phyloP scores from a whole-genome alignment of 2,888 invertebrate species.

The Panorpa germanica region DNA sequence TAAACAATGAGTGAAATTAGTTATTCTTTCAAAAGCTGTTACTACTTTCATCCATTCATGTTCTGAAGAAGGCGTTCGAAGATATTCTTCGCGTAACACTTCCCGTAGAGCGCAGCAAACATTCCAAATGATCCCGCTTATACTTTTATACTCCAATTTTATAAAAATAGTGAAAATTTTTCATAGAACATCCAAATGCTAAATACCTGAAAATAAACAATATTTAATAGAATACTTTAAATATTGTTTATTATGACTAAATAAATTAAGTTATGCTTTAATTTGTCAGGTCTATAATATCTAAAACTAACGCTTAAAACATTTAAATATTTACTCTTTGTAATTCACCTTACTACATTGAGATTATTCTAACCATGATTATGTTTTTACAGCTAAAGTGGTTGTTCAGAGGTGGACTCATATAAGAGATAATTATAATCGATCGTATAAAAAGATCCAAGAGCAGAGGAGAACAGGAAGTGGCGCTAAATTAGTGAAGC shows the following conservation, averaged over 20 bases:
- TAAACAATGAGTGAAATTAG: constrained; percentile 14
- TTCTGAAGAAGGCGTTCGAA: no score
- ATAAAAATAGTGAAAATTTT: constrained; percentile 15
- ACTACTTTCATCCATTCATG: constrained; percentile 13
- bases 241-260: no score
- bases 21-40: constrained; percentile 14
- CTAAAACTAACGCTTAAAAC: no score
- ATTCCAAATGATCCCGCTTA: constrained; percentile 14
- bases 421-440: constrained; percentile 16
- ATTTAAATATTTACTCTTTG: no score
- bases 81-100: constrained; percentile 13
- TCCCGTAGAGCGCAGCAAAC: constrained; percentile 14
- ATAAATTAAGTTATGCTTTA: no score
- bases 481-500: constrained; percentile 14
- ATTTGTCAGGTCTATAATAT: no score
- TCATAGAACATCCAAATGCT: constrained; percentile 14
- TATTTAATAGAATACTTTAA: no score
- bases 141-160: constrained; percentile 15
- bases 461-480: constrained; percentile 13
- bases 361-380: constrained; percentile 10
- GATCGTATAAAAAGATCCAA: constrained; percentile 15
- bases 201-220: no score
- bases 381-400: constrained; percentile 11
- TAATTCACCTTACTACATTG: constrained; percentile 13
- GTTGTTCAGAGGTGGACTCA: constrained; percentile 14